A percentile compares a stretch with the other conserved stretches of the same genome.
Conservation (phyloP, 2,113 vertebrate genomes). For the Pardalotus punctatus region DNA sequence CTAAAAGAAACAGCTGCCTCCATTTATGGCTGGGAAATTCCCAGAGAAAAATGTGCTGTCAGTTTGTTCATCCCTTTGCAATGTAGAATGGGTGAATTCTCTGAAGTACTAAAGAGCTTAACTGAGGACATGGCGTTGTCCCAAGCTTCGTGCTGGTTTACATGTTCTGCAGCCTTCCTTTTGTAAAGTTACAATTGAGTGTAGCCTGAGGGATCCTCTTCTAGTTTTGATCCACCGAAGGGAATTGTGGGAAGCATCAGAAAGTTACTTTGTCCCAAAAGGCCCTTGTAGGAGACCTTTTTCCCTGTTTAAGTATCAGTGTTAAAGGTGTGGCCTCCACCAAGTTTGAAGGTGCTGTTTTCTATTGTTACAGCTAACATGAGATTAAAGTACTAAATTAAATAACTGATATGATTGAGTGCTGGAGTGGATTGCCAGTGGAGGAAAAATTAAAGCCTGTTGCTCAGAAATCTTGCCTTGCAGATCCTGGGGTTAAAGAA, state of each 20-base stretch:
- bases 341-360: neutral
- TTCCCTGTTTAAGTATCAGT: neutral
- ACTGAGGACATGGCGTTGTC: neutral
- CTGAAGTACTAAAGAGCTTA: neutral
- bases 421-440: neutral
- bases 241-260: neutral
- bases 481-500: neutral
- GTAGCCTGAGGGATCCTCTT: neutral
- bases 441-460: neutral
- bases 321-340: neutral
- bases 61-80: neutral
- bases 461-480: neutral
- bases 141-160: neutral
- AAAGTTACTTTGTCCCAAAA: neutral
- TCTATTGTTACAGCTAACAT: neutral
- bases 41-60: neutral
- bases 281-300: neutral
- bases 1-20: neutral
- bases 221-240: rapidly evolving
- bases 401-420: neutral
- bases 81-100: neutral
- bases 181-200: neutral
- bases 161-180: neutral
- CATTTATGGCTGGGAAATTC: constrained; percentile 41
- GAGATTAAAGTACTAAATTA: neutral